A percentile compares a stretch with the other conserved stretches of the same genome.
phyloP scores from a whole-genome alignment of 2,113 vertebrate species.

The Myiopsitta monachus region DNA sequence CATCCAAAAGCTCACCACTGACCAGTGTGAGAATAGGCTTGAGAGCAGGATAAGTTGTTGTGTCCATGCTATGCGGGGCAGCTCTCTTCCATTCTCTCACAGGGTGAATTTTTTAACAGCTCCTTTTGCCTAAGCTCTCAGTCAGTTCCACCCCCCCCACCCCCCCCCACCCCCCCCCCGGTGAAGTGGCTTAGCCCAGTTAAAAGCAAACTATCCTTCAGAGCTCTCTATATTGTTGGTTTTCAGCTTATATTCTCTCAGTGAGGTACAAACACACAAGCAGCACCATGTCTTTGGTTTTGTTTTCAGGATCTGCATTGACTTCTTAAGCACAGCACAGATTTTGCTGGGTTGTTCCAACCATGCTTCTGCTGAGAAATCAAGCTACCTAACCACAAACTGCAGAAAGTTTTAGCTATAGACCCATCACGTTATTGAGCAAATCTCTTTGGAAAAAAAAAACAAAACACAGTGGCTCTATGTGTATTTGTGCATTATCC shows the following conservation, averaged over 20 bases:
- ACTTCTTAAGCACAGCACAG: background rate
- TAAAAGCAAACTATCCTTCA: background rate
- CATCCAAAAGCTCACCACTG: background rate
- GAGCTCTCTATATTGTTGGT: background rate
- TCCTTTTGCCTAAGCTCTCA: background rate
- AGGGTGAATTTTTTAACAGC: background rate
- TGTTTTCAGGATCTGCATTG: background rate
- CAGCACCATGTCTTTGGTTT: background rate
- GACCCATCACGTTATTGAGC: background rate
- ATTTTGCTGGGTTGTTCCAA: background rate
- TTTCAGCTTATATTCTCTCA: background rate
- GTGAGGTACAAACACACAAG: background rate
- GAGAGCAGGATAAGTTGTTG: background rate
- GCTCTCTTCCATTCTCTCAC: background rate
- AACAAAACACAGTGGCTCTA: background rate
- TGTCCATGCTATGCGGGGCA: fast-evolving
- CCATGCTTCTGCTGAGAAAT: background rate
- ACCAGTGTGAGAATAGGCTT: background rate
- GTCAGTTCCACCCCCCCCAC: fast-evolving
- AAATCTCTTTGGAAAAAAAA: background rate
- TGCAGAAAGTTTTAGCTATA: background rate
- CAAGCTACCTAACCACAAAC: background rate
- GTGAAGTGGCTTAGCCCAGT: background rate
- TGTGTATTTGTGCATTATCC: too few relatives aligned
- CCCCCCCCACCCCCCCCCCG: fast-evolving